Evolutionary conservation across 2,888 invertebrate genomes (phyloP), one percentile per base, ranked within the genome.

Genomic region (Blastobasis lacticolella): DNA sequence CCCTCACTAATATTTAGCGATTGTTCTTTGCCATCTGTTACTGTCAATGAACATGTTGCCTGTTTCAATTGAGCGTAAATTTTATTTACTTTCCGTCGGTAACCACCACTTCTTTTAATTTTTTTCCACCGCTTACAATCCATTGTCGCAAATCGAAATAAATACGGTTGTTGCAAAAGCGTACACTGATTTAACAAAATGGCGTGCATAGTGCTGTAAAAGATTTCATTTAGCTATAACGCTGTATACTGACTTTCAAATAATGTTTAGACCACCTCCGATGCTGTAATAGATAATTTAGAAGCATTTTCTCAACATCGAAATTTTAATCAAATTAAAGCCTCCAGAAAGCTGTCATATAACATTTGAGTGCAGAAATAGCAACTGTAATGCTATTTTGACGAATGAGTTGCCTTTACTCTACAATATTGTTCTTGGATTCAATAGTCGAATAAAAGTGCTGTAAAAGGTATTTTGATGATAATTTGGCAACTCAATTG

Each of bases 1-100:
- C 50, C 50, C 50, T 38, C 50, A 45, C 38, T 50, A 46, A 46
- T 45, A 50, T 46, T 50, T 36, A 23, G 38, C 38, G 50, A 38
- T 50, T 45, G 38, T 43, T 43, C 44, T 49, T 49, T 23, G 23
- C 23, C 49, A 49, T 40, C 49, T 40, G 49, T 49, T 42, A 49
- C 37, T 38, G 43, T 40, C 43, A 43, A 36, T 49, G 43, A 42
- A 43, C 38, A 49, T 43, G 49, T 43, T 43, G 49, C 37, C 40
- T 37, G 43, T 44, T 49, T 38, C 5, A 38, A 10, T 44, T 10
- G 9, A n/a, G 44, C 9, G 10, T 44, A 44, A 9, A 10, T 44
- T 10, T 44, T 44, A 10, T 44, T 44, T 44, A 44, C 44, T 44
- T 44, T 44, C 6, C 44, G 10, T 10, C 44, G 9, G 44, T 10